These are phyloP conservation scores for Heliothis peltigera DNA, from an alignment of 2,888 invertebrate genomes.

Conservation along the genomic window DNA sequence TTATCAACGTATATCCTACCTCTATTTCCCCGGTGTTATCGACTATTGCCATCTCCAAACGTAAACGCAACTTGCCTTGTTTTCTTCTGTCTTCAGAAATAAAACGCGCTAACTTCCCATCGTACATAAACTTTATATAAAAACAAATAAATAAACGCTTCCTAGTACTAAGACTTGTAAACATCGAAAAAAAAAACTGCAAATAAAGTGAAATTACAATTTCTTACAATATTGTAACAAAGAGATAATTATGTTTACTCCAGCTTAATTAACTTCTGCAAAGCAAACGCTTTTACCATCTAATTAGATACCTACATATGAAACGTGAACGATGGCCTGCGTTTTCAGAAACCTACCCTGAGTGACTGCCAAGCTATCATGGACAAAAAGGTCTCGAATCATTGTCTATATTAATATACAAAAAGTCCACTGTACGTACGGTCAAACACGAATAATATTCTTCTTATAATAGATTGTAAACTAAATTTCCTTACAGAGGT, in stretches of 20 bases:
- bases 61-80: conserved; percentile 33
- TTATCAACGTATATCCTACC: conserved; percentile 31
- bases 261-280: conserved; percentile 8
- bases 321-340: neutral
- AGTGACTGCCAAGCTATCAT: neutral
- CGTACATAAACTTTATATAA: conserved; percentile 30
- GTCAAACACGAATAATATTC: neutral
- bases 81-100: conserved; percentile 30
- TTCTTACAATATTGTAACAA: conserved; percentile 4
- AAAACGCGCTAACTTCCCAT: conserved; percentile 31
- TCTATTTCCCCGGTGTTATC: conserved; percentile 43
- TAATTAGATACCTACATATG: conserved; percentile 10
- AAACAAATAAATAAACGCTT: neutral
- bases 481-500: neutral
- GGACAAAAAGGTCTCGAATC: conserved; percentile 9
- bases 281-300: neutral
- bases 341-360: neutral
- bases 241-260: neutral
- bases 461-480: neutral
- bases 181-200: neutral
- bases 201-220: neutral
- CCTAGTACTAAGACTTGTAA: neutral
- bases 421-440: neutral
- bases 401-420: neutral
- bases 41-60: conserved; percentile 13